Base-by-base conservation (phyloP, 2,797 vertebrate genomes). In the Alosa sapidissima region DNA sequence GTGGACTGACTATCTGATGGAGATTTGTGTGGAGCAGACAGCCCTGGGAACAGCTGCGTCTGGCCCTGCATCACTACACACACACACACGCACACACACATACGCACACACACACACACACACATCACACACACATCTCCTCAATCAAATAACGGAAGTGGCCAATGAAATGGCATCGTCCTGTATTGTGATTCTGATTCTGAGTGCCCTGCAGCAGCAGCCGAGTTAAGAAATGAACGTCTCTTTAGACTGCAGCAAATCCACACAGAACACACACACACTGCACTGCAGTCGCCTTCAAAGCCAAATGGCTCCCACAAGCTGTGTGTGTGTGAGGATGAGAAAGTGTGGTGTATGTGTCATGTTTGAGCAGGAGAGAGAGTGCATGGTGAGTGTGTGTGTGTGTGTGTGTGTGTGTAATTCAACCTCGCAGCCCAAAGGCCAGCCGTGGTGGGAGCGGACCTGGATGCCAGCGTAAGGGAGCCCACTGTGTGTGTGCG, bases 321-420 rank as follows among this genome's bases (percentile, higher is more conserved):
- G 28, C 28, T 54, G 52, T 54, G 62, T 65, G 62, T 65, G 62
- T 65, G 62, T 33, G n/a, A n/a, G 28, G 62, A 28, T 41, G 41
- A 41, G 41, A 41, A 41, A 41, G 41, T 58, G 3, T 3, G 19
- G 13, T 21, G n/a, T 4, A 24, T 21, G 19, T n/a, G n/a, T n/a
- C n/a, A n/a, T 62, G 55, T 16, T 5, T n/a, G 13, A 16, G 55
- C 1, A 55, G 10, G 55, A 58, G 55, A 1, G 3, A 2, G n/a
- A 2, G 58, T 62, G 21, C 24, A 21, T 62, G n/a, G 62, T 65
- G 62, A 33, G 62, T 65, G 62, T 65, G 62, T 65, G 62, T 65
- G 62, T 65, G 62, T 65, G 62, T 8, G 62, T 65, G 62, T 65
- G 62, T 65, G 62, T 65, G 65, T 72, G 65, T 72, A 41, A 72